Evolutionary conservation across 2,113 vertebrate genomes (phyloP), one percentile per base, ranked within the genome.

Genomic region (Perca schrenkii): DNA sequence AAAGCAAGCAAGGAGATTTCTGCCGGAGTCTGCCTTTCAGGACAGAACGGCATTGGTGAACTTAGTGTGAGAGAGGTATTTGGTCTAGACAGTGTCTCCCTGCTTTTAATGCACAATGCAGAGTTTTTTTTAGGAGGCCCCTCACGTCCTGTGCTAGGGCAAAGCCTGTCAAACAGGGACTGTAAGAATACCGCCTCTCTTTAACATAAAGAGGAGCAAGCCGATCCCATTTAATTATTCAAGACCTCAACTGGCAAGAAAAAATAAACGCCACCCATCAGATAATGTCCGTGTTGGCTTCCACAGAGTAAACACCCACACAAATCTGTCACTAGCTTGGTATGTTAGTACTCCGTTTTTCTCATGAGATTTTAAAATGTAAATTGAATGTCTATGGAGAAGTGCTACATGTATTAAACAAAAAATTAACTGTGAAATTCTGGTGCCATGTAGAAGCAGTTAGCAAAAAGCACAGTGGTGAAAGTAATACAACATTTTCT

Each of bases 191-290:
- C 61, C 87, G 78, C 83, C 86, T 64, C 69, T 84, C 79, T 90
- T 91, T 79, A 74, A 88, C 86, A 89, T 91, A 86, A 92, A 88
- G 56, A 86, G 63, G 68, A 84, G 86, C 81, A 70, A 4, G 46
- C 74, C 22, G 50, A 90, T 91, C 34, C 65, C 60, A 82, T 91
- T 93, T 89, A 92, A 93, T 93, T 91, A 93, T 94, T 92, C 85
- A 92, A 79, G 80, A 90, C 76, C 80, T 81, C 46, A 50, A 80
- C 76, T 74, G 57, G 74, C 71, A 76, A 78, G 87, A 57, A 78
- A 89, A 91, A 89, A 83, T 62, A 83, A 85, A 81, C 21, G 14
- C 36, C 63, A 78, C 78, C 82, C 82, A 91, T 91, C 87, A 79
- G 89, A 93, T 93, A 88, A 89, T 89, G 79, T 90, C 83, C 83